Conservation (phyloP, 2,113 vertebrate species). For the Corvus hawaiiensis region DNA sequence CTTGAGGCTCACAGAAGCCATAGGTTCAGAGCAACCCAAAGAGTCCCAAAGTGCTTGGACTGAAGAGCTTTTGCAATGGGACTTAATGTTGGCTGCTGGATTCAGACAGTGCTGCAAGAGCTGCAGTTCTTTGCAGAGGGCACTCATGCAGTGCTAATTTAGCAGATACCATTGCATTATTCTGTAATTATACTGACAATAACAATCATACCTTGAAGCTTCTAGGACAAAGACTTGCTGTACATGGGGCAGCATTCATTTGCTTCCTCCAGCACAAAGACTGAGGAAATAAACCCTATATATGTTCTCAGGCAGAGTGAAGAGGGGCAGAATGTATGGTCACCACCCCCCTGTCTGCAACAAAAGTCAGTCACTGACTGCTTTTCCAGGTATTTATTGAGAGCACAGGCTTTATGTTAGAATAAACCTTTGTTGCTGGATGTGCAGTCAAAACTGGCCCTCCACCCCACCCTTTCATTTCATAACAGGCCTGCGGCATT, state of each 20-base stretch:
- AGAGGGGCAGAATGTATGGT: not conserved
- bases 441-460: not conserved
- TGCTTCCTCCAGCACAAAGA: not conserved
- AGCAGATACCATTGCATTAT: not conserved
- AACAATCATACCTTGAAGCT: not conserved
- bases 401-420: not conserved
- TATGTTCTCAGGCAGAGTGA: not conserved
- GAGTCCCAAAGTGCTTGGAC: not conserved
- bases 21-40: not conserved
- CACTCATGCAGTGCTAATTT: not conserved
- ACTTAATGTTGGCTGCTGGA: not conserved
- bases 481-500: not conserved
- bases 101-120: not conserved
- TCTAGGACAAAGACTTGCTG: not conserved
- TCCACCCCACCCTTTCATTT: not conserved
- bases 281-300: not conserved
- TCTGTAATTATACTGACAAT: conserved; percentile 17
- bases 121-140: not conserved
- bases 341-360: not conserved
- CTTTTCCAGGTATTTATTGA: not conserved
- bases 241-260: not conserved
- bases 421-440: not conserved
- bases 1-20: not conserved
- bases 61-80: not conserved
- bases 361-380: not conserved